Base-by-base conservation (phyloP, 2,797 vertebrate genomes). In the Danio tinwini region DNA sequence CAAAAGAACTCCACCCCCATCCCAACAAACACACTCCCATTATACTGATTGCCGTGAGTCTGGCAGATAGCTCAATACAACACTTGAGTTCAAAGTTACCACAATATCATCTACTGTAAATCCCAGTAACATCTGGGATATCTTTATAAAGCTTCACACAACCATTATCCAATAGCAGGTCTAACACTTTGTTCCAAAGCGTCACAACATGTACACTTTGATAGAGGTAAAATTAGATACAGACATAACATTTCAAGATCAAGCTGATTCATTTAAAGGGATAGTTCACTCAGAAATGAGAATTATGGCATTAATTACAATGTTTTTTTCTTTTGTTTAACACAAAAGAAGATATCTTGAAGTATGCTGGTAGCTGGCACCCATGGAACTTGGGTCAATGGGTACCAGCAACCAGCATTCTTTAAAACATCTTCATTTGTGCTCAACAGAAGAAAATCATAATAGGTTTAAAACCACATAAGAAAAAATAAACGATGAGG, bases 31-130 rank as follows among this genome's bases (percentile, higher is more conserved):
- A 65, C 39, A 58, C 42, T 37, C 4, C 55, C 55, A 73, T 59
- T 47, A 73, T 59, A 76, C 40, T 65, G 49, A 74, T 37, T 74
- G 56, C 44, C 49, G 56, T 49, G 21, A 76, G 74, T 55, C 74
- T 8, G 49, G 19, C 8, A 76, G 49, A 65, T 40, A 68, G 63
- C 62, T 65, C 50, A 21, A 42, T 29, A 55, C 62, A 67, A 44
- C 39, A 45, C 40, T 56, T 37, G 62, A 56, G 62, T 45, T 55
- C 14, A 65, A n/a, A 29, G 72, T 74, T 53, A 64, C 39, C 13
- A 56, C 21, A 56, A 6, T 45, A 76, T 37, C 19, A 29, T 61
- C 44, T 37, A 39, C 29, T 1, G 29, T 29, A 29, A 37, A 59
- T 59, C 13, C 29, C 16, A 55, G 1, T 8, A 19, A 71, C 16